phyloP scores from a whole-genome alignment of 2,888 invertebrate genomes.

The Miltochrista miniata region DNA sequence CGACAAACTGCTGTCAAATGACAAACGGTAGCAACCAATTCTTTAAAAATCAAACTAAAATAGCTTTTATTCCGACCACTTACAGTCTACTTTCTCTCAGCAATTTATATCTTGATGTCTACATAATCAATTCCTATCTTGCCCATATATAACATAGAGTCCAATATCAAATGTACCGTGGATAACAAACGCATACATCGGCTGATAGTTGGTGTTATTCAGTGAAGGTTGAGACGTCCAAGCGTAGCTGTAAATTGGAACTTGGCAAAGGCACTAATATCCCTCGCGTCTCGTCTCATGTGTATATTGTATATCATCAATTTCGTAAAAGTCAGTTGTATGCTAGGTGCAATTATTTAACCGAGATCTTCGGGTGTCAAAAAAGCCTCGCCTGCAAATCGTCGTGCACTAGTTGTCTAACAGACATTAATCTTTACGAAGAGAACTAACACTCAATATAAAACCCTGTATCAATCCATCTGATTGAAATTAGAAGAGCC shows the following conservation, averaged over 20 bases:
- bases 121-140: slow-evolving; percentile 51
- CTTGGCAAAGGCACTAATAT: slow-evolving; percentile 66
- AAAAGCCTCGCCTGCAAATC: too few species aligned
- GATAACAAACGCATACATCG: slow-evolving; percentile 56
- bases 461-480: too few species aligned
- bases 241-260: slow-evolving; percentile 76
- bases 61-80: slow-evolving; percentile 40
- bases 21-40: slow-evolving; percentile 67
- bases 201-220: slow-evolving; percentile 58
- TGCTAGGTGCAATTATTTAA: too few species aligned
- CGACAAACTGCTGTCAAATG: slow-evolving; percentile 82
- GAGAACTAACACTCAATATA: too few species aligned
- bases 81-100: slow-evolving; percentile 48
- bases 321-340: too few species aligned
- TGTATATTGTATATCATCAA: slow-evolving; percentile 42
- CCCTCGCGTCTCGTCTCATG: slow-evolving; percentile 40
- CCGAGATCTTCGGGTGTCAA: too few species aligned
- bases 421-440: too few species aligned
- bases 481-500: too few species aligned
- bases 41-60: slow-evolving; percentile 35
- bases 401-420: too few species aligned
- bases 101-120: slow-evolving; percentile 12
- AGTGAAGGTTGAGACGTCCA: slow-evolving; percentile 72
- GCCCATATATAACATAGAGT: slow-evolving; percentile 47
- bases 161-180: slow-evolving; percentile 48